Percentiles rank a stretch among this genome's conserved stretches.
Evolutionary conservation across 2,113 vertebrate genomes (phyloP).

Genomic region (Rhynchomys soricoides): DNA sequence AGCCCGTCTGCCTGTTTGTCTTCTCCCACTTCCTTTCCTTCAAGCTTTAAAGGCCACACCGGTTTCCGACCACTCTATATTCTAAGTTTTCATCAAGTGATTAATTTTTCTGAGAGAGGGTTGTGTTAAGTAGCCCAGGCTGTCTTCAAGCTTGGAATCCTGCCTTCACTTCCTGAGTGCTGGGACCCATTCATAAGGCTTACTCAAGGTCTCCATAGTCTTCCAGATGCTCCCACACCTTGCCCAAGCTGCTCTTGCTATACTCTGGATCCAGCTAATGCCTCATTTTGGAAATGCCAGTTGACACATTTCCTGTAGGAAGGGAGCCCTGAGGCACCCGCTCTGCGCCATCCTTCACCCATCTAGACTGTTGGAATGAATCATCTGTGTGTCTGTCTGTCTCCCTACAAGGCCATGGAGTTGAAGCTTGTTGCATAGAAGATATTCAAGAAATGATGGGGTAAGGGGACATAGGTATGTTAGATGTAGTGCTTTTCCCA

Average conservation of each 20-base stretch:
- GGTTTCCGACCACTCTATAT: background rate
- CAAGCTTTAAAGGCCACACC: background rate
- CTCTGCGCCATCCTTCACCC: background rate
- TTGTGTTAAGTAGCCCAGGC: background rate
- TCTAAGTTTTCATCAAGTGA: background rate
- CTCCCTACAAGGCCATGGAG: background rate
- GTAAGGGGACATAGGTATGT: background rate
- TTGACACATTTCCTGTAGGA: background rate
- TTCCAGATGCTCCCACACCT: background rate
- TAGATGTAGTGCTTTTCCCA: background rate
- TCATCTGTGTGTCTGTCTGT: background rate
- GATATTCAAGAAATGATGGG: background rate
- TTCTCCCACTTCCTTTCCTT: background rate
- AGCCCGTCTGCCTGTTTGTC: background rate
- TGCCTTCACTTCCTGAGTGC: background rate
- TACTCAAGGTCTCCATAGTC: background rate
- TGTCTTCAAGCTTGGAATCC: background rate
- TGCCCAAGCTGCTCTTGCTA: too few relatives aligned
- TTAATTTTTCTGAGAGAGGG: background rate
- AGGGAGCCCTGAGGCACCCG: background rate
- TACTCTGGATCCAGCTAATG: background rate
- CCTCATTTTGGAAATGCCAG: background rate
- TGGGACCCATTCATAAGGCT: background rate
- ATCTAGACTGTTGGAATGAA: background rate
- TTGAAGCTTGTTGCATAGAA: background rate